Conservation (phyloP, 2,888 invertebrate species). For the Odontocolon sp. region DNA sequence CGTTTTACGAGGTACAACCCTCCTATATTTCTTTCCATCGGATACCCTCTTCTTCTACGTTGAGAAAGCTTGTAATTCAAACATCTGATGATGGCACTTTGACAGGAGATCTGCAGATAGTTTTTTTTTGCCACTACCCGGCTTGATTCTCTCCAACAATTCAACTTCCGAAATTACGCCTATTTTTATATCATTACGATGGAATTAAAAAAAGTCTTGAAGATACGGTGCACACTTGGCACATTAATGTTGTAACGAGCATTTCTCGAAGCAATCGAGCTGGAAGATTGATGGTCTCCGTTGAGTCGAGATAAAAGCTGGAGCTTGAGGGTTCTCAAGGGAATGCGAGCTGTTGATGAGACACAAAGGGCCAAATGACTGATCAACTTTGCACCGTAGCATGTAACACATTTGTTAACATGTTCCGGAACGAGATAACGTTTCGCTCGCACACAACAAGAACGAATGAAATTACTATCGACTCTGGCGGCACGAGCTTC, state of each 20-base stretch:
- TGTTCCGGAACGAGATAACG: not conserved
- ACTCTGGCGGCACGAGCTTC: slow-evolving; percentile 53
- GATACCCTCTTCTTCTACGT: not conserved
- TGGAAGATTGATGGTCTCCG: slow-evolving; percentile 5
- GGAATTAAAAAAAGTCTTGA: not conserved
- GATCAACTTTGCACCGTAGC: not conserved
- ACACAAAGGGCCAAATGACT: not conserved
- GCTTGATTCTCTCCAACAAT: not conserved
- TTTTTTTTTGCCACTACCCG: not conserved
- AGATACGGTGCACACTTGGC: not conserved
- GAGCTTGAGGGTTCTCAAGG: slow-evolving; percentile 16
- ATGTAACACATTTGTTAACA: not conserved
- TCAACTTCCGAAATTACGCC: not conserved
- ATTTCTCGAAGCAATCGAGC: not conserved
- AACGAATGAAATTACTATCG: slow-evolving; percentile 56
- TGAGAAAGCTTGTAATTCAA: not conserved
- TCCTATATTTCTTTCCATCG: not conserved
- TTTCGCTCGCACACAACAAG: slow-evolving; percentile 6
- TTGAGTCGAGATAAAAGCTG: not conserved
- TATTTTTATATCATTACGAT: not conserved
- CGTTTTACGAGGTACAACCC: slow-evolving; percentile 5
- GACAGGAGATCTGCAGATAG: not conserved
- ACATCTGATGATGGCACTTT: slow-evolving; percentile 2
- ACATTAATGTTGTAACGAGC: not conserved
- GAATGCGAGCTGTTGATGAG: not conserved